Base-by-base conservation (phyloP, 2,797 vertebrate genomes). In the Melopsittacus undulatus region DNA sequence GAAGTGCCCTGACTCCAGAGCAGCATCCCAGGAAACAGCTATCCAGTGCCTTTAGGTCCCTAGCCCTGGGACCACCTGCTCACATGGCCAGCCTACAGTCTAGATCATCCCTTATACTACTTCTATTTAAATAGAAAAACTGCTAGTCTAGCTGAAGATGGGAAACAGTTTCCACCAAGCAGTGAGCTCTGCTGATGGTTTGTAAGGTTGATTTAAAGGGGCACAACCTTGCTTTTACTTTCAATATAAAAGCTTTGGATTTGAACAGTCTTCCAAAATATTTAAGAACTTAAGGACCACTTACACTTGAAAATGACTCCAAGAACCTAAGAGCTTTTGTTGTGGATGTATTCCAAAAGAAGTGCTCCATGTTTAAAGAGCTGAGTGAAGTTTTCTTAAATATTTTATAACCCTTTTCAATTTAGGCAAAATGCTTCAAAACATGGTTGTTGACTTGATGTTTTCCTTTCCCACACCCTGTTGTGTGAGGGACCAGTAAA, bases 21-120 rank as follows among this genome's bases (percentile, higher is more conserved):
- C 18, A 3, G 0, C 24, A 45, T 38, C 22, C 20, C 32, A 77
- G 42, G n/a, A 82, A 79, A 51, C 0, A 7, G 14, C 19, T 15
- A 12, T 48, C n/a, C 11, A 19, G 7, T 32, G 22, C 13, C 27
- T 40, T 61, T 1, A 2, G 2, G 7, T 52, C 4, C 8, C 11
- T 29, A 69, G 52, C 11, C 15, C 5, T 61, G 1, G 4, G 17
- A 68, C 3, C n/a, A 86, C 42, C 17, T 32, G 17, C 22, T 36
- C 15, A 13, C 6, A 23, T 5, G 3, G 21, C n/a, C 57, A 64
- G 34, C 26, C 32, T 52, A 38, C 43, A 24, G 24, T 36, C 34
- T 48, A 69, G 36, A 20, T 45, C 27, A 85, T 14, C 29, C 34
- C 4, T 54, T 77, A 34, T 56, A 36, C 13, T 48, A 22, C 9